Percentiles rank a stretch among this genome's conserved stretches.
phyloP scores from a whole-genome alignment of 2,113 vertebrate genomes.

The Candoia aspera region DNA sequence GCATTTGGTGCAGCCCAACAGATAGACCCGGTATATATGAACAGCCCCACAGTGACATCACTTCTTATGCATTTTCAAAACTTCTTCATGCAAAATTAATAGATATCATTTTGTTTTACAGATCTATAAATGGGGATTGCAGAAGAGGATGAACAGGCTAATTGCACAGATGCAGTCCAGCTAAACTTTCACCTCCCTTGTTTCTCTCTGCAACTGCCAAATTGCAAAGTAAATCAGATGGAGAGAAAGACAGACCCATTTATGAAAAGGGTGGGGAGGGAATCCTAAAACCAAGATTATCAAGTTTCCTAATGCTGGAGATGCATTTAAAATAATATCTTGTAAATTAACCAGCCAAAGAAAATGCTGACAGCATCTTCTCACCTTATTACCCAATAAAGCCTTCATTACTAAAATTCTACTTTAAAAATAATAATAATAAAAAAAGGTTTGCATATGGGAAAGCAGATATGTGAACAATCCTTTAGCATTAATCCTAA shows the following conservation, averaged over 20 bases:
- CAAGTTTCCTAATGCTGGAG: conserved; percentile 48
- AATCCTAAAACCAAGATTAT: conserved; percentile 56
- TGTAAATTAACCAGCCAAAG: conserved; percentile 61
- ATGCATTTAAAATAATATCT: conserved; percentile 64
- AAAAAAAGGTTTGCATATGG: conserved; percentile 49
- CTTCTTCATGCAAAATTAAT: conserved; percentile 45
- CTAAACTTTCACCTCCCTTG: conserved; percentile 1
- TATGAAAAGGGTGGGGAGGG: conserved; percentile 49
- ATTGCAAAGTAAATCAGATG: conserved; percentile 56
- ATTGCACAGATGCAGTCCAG: conserved; percentile 46
- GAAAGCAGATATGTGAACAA: conserved; percentile 54
- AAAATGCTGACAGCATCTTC: conserved; percentile 60
- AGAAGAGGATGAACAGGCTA: background rate
- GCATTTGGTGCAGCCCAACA: conserved; percentile 34
- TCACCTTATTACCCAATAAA: conserved; percentile 55
- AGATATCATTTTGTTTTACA: conserved; percentile 52
- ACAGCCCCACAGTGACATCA: conserved; percentile 46
- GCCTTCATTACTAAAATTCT: conserved; percentile 69
- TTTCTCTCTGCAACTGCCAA: conserved; percentile 43
- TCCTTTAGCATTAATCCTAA: conserved; percentile 68
- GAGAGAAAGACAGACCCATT: conserved; percentile 42
- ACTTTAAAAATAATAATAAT: conserved; percentile 28
- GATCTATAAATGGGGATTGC: conserved; percentile 10
- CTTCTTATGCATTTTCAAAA: conserved; percentile 49
- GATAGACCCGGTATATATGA: conserved; percentile 49